phyloP scores from a whole-genome alignment of 2,888 invertebrate genomes.

The Leptogaster cylindrica region DNA sequence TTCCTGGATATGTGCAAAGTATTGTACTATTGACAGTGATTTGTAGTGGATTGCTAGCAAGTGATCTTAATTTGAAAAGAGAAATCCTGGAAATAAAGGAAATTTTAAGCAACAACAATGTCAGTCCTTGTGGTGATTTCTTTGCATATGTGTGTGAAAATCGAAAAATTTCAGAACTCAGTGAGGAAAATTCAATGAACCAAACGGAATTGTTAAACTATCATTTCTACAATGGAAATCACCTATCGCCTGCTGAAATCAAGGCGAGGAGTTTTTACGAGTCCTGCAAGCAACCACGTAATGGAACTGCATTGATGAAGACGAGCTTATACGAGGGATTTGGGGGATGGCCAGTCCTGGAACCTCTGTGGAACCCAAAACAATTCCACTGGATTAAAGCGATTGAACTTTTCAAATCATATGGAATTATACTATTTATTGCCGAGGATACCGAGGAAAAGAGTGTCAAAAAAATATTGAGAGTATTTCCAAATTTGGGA shows the following conservation, averaged over 20 bases:
- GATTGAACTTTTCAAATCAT: slow-evolving; percentile 6
- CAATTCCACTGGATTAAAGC: neutral
- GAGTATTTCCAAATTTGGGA: slow-evolving; percentile 13
- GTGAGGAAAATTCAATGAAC: slow-evolving; percentile 45
- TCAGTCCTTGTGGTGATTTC: slow-evolving; percentile 11
- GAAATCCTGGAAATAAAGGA: neutral
- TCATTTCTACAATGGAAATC: slow-evolving; percentile 49
- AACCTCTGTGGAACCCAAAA: slow-evolving; percentile 38
- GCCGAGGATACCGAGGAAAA: neutral
- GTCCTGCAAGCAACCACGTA: slow-evolving; percentile 54
- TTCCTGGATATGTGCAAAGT: no score
- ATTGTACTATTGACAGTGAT: no score
- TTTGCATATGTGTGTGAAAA: slow-evolving; percentile 14
- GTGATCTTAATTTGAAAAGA: neutral
- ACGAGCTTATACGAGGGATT: slow-evolving; percentile 54
- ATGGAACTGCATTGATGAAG: slow-evolving; percentile 52
- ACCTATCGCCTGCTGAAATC: slow-evolving; percentile 55
- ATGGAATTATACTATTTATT: slow-evolving; percentile 7
- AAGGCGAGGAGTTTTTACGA: slow-evolving; percentile 56
- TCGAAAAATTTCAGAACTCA: neutral
- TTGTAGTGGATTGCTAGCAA: no score
- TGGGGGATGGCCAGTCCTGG: slow-evolving; percentile 60
- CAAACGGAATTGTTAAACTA: slow-evolving; percentile 54
- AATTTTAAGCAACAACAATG: neutral
- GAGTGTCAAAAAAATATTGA: slow-evolving; percentile 1